These are phyloP conservation scores for Brachymystax lenok DNA, from an alignment of 2,797 vertebrate genomes.

Conservation along the genomic window DNA sequence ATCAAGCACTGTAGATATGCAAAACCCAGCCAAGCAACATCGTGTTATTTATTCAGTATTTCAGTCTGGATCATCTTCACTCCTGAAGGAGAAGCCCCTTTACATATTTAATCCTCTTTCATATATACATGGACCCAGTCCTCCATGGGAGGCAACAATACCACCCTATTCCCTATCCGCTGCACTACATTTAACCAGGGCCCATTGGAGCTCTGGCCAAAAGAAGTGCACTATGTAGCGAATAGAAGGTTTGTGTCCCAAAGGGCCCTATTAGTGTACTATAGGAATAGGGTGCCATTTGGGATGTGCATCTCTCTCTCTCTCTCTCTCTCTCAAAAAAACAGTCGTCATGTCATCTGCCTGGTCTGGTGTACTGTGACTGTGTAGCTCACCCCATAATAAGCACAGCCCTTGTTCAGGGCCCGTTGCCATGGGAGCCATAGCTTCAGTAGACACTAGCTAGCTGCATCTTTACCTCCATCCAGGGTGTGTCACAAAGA, in stretches of 20 bases:
- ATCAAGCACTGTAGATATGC: not conserved
- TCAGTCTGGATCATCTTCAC: constrained; percentile 39
- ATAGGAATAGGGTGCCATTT: too few relatives aligned
- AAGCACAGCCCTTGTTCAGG: constrained; percentile 68
- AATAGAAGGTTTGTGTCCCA: not conserved
- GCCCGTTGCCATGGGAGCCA: constrained; percentile 71
- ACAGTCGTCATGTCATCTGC: constrained; percentile 49
- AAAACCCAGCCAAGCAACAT: constrained; percentile 9
- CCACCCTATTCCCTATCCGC: too few relatives aligned
- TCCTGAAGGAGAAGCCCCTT: constrained; percentile 51
- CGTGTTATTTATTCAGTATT: constrained; percentile 53
- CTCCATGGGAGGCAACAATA: too few relatives aligned
- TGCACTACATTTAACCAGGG: too few relatives aligned
- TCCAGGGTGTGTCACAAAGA: not conserved
- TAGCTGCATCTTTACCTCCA: constrained; percentile 33
- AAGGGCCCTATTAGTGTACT: not conserved
- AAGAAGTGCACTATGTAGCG: too few relatives aligned
- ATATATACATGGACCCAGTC: constrained; percentile 17
- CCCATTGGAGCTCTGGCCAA: too few relatives aligned
- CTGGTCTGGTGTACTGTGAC: constrained; percentile 28
- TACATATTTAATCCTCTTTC: constrained; percentile 64
- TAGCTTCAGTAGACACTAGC: constrained; percentile 69
- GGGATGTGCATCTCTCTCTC: too few relatives aligned
- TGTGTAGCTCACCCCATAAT: constrained; percentile 63
- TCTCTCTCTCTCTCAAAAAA: constrained; percentile 14